Base-by-base conservation (phyloP, 2,888 invertebrate genomes). In the Liposcelis brunnea region DNA sequence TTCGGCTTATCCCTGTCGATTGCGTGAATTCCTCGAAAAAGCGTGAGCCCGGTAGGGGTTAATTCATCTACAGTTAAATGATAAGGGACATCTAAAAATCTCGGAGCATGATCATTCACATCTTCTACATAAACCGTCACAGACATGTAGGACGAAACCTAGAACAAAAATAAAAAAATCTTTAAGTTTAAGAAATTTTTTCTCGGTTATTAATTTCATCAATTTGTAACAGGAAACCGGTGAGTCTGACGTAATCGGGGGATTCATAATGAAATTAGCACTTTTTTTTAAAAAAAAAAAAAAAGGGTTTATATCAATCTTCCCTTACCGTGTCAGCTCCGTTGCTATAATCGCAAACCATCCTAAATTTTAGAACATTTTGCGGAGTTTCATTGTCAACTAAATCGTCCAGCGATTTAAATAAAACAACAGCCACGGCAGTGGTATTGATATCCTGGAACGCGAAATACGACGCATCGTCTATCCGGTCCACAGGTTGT, bases 121-220 rank as follows among this genome's bases (percentile, higher is more conserved):
- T 89, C 87, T 61, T 87, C 86, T 5, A 89, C 81, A 61, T 87
- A 87, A 4, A 87, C 84, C 3, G 86, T 87, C 51, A 86, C 79
- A 2, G 84, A 82, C 16, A 87, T 67, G 53, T 80, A 86, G 43
- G 81, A 80, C 46, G 84, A 81, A 56, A 82, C 80, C 85, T 86
- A 66, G 26, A 63, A 60, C 55, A 49, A 55, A 49, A 54, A 35
- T 16, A 31, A 42, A 14, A 15, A 15, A 26, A 38, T 21, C 15
- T 26, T 26, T 26, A 6, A 26, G 26, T 26, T 26, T 26, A 26
- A 8, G 4, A 8, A 26, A 6, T 26, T 26, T 26, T 26, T 26
- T 26, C 26, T 26, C 4, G 4, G 8, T 12, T 19, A 38, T 31
- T 12, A n/a, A 11, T 11, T 12, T 38, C 14, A 44, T 3, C n/a